These are phyloP conservation scores for Parazoanthus swiftii DNA, from an alignment of 92 coral and sea anemone genomes.

Conservation along the genomic window DNA sequence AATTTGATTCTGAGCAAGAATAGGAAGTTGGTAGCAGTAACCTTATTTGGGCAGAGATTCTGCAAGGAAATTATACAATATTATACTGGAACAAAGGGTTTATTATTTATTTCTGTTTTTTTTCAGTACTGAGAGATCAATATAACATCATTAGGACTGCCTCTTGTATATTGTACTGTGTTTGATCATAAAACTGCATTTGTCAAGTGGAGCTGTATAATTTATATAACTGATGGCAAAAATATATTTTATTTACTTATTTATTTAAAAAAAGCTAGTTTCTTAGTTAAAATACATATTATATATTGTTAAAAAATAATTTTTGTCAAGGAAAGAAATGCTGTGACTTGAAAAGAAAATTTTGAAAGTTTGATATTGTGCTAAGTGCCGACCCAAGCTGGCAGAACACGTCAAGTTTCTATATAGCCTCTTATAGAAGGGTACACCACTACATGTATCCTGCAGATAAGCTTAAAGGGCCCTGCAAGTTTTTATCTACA, in stretches of 20 bases:
- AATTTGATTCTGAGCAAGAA: background rate
- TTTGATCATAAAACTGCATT: background rate
- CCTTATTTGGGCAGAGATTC: background rate
- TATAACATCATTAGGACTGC: background rate
- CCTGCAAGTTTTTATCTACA: background rate
- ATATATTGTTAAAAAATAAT: too few relatives aligned
- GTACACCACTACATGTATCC: background rate
- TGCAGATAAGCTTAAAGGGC: background rate
- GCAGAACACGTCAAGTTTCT: background rate
- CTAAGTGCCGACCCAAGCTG: background rate
- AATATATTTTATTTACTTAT: too few relatives aligned
- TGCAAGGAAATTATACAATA: background rate
- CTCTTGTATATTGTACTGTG: background rate
- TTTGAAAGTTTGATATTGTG: background rate
- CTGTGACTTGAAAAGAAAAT: background rate
- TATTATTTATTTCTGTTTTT: background rate
- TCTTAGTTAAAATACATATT: too few relatives aligned
- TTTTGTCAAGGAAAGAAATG: background rate
- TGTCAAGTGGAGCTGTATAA: background rate
- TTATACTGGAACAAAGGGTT: background rate
- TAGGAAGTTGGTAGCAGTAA: too few relatives aligned
- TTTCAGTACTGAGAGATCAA: background rate
- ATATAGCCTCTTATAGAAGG: background rate
- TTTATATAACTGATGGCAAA: too few relatives aligned
- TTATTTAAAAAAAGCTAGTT: too few relatives aligned